phyloP scores from a whole-genome alignment of 2,888 invertebrate species.

The Aphidoletes aphidimyza region DNA sequence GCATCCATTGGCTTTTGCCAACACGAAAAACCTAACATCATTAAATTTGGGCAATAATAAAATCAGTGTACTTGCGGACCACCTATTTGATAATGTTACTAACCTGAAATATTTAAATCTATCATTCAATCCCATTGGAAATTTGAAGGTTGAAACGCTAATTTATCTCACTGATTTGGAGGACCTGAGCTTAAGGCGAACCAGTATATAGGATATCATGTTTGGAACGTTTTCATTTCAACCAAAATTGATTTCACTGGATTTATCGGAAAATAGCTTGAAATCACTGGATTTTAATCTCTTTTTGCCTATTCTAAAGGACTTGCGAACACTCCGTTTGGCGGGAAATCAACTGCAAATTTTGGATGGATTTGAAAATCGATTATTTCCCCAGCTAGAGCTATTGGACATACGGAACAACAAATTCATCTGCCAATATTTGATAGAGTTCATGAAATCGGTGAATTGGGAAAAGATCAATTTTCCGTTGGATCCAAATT shows the following conservation, averaged over 20 bases:
- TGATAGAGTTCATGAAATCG: conserved; percentile 58
- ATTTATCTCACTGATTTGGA: not conserved
- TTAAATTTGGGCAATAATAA: not conserved
- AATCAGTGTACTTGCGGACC: not conserved
- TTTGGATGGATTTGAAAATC: not conserved
- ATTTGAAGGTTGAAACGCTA: not conserved
- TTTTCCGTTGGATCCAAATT: too few species aligned
- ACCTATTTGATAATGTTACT: not conserved
- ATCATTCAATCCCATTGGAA: not conserved
- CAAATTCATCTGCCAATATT: conserved; percentile 64
- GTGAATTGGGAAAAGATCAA: too few species aligned
- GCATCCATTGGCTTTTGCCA: not conserved
- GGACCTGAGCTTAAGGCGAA: not conserved
- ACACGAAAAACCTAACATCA: not conserved
- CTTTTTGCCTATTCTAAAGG: too few species aligned
- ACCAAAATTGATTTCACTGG: not conserved
- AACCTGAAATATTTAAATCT: not conserved
- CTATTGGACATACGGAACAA: not conserved
- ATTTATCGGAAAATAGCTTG: conserved; percentile 7
- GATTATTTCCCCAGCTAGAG: not conserved
- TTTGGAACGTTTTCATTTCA: conserved; percentile 21
- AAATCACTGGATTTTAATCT: not conserved
- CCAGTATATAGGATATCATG: not conserved
- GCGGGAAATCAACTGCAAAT: not conserved
- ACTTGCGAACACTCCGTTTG: not conserved